Evolutionary conservation across 2,888 invertebrate genomes (phyloP), one percentile per base, ranked within the genome.

Genomic region (Willowsia nigromaculata): DNA sequence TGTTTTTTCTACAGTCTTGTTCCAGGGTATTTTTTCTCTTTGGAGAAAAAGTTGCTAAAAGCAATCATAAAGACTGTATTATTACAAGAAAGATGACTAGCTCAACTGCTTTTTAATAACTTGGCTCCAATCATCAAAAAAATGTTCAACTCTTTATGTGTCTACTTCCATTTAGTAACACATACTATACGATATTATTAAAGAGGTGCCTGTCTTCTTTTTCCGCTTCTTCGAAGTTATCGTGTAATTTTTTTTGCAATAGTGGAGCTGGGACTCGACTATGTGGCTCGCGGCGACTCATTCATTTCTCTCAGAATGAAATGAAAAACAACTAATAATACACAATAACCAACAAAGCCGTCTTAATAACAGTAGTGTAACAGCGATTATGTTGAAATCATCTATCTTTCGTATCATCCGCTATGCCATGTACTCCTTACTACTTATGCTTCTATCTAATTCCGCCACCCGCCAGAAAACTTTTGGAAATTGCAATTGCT

Each of bases 91-190:
- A 76, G 30, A 76, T 50, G 53, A 50, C 50, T 76, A 33, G 53
- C 53, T 76, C 53, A n/a, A 53, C 47, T 27, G 33, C 30, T 76
- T 76, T 76, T 76, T 76, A 76, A 76, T 76, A 76, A 76, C 50
- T 76, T 76, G 76, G 50, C 76, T 76, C 53, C 76, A 76, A 71
- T 76, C 33, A 53, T 74, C 74, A 76, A 76, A 50, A 76, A 50
- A 76, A 9, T 50, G 18, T 30, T 43, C 74, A 43, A 74, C n/a
- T 74, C 22, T 53, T 50, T 50, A 30, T 30, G 71, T 37, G 74
- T 25, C 74, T 74, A 43, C 25, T 25, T 9, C 47, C 47, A 74
- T 47, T 74, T 47, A 25, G 47, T n/a, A 25, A 74, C 33, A 74
- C 25, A 47, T 47, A 7, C 65, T 68, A 43, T 25, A 43, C 22